Percentiles rank a stretch among this genome's conserved stretches.
These are phyloP conservation scores for Trochalopteron elliotii DNA, from an alignment of 2,113 vertebrate species.

Conservation along the genomic window DNA sequence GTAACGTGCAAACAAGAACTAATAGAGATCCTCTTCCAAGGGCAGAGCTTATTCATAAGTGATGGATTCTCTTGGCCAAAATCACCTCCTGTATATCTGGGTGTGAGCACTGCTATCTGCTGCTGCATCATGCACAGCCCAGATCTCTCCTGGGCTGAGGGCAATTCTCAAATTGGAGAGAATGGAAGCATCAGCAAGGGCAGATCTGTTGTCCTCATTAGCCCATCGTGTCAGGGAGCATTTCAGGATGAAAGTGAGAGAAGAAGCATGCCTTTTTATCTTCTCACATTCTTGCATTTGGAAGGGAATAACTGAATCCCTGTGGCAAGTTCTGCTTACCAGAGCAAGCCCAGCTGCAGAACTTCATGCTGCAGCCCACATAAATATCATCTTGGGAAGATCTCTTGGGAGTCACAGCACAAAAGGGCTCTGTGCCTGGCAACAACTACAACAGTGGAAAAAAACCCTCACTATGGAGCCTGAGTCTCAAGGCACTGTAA, in stretches of 20 bases:
- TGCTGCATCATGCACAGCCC: neutral
- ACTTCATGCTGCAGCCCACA: neutral
- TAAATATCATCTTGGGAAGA: neutral
- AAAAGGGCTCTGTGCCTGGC: neutral
- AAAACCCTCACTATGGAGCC: neutral
- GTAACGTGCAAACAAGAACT: neutral
- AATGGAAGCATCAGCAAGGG: neutral
- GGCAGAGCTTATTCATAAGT: neutral
- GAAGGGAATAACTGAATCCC: neutral
- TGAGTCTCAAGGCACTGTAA: neutral
- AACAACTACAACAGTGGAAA: neutral
- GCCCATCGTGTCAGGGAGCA: neutral
- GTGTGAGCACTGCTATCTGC: conserved; percentile 13
- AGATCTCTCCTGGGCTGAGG: neutral
- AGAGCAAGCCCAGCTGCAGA: neutral
- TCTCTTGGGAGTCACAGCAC: neutral
- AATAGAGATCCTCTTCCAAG: neutral
- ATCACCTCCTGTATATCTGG: neutral
- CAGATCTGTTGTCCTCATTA: neutral
- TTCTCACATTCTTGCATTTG: neutral
- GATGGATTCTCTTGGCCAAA: neutral
- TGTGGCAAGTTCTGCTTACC: neutral
- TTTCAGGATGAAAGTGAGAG: neutral
- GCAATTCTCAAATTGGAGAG: neutral
- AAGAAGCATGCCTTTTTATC: neutral